These are phyloP conservation scores for Pionites leucogaster DNA, from an alignment of 2,113 vertebrate species.

Conservation along the genomic window DNA sequence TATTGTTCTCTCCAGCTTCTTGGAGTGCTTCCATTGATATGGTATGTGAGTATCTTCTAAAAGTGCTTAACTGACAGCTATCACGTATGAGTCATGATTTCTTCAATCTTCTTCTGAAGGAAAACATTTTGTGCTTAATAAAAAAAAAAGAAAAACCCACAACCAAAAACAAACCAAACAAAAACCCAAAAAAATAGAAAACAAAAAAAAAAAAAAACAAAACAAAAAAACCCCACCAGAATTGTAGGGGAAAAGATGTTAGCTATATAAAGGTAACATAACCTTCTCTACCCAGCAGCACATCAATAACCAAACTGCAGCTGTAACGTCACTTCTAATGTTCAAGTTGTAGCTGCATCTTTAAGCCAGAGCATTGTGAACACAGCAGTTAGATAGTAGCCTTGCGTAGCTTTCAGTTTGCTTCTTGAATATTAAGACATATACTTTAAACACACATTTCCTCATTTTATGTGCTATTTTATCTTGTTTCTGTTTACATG, in stretches of 20 bases:
- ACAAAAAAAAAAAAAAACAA: rapidly evolving
- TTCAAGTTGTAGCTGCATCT: not conserved
- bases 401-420: not conserved
- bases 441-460: not conserved
- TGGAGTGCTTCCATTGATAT: slow-evolving; percentile 15
- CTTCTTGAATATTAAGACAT: not conserved
- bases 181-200: too few species aligned
- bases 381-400: not conserved
- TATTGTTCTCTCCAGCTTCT: slow-evolving; percentile 14
- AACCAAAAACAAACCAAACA: too few species aligned
- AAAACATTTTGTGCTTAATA: not conserved
- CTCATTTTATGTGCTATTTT: not conserved
- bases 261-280: not conserved
- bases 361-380: not conserved
- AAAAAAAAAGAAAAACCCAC: not conserved
- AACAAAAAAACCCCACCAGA: not conserved
- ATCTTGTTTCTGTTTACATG: not conserved
- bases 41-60: slow-evolving; percentile 10
- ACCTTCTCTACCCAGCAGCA: not conserved
- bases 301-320: not conserved
- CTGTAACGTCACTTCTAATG: not conserved
- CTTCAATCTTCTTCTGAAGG: not conserved
- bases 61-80: slow-evolving; percentile 39
- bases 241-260: not conserved
- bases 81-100: not conserved